phyloP scores from a whole-genome alignment of 2,888 invertebrate species.

The Taphrorychus bicolor region DNA sequence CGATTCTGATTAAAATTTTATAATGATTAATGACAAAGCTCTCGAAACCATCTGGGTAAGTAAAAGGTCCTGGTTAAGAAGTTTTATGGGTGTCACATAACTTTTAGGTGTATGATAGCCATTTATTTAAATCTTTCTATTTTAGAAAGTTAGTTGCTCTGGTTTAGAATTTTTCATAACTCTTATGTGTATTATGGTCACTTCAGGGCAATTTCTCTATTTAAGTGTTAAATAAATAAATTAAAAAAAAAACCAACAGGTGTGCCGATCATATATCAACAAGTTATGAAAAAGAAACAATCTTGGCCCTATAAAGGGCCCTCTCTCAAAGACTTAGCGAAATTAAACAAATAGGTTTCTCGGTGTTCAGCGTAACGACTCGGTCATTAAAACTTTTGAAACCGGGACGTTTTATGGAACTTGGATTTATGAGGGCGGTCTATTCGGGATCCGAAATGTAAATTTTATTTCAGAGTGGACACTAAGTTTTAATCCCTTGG shows the following conservation, averaged over 20 bases:
- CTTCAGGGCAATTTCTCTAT: too few relatives aligned
- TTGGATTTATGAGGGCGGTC: constrained; percentile 24
- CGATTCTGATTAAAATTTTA: constrained; percentile 29
- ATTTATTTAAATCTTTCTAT: background rate
- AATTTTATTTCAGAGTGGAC: constrained; percentile 31
- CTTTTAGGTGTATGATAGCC: background rate
- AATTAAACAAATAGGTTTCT: constrained; percentile 28
- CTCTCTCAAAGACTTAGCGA: background rate
- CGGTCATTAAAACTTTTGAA: constrained; percentile 30
- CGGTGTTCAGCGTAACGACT: constrained; percentile 20
- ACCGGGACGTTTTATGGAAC: constrained; percentile 29
- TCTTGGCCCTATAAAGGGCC: background rate
- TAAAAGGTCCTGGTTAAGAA: background rate
- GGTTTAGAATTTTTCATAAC: too few relatives aligned
- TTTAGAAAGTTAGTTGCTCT: too few relatives aligned
- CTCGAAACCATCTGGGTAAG: background rate
- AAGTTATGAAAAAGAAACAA: background rate
- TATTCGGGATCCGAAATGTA: constrained; percentile 27
- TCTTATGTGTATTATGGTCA: too few relatives aligned
- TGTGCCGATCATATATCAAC: constrained; percentile 1
- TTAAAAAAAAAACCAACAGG: too few relatives aligned
- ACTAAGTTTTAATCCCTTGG: constrained; percentile 28
- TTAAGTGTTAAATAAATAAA: too few relatives aligned
- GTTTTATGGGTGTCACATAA: background rate
- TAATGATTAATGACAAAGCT: constrained; percentile 24